Evolutionary conservation across 2,888 invertebrate genomes (phyloP).

Genomic region (Ophioninae sp.): DNA sequence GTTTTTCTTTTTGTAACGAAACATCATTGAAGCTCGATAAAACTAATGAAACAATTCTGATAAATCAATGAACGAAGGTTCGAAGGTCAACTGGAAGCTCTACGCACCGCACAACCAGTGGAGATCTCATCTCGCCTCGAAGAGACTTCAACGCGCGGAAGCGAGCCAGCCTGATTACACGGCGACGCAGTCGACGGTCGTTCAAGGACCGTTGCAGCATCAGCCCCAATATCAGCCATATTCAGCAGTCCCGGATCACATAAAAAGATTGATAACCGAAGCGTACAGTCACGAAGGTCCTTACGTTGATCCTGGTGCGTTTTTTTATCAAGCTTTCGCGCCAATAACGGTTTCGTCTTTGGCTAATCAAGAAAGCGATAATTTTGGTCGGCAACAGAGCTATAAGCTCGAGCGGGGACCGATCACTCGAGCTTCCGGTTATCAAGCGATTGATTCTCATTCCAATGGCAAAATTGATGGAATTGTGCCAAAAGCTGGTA

Average conservation of each 20-base stretch:
- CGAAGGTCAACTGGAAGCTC: slow-evolving; percentile 74
- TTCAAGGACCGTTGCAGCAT: slow-evolving; percentile 44
- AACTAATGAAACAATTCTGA: background rate
- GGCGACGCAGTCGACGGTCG: slow-evolving; percentile 37
- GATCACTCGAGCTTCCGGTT: slow-evolving; percentile 11
- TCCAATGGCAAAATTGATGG: slow-evolving; percentile 25
- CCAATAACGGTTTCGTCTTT: slow-evolving; percentile 17
- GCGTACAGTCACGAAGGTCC: slow-evolving; percentile 72
- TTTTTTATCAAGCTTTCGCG: slow-evolving; percentile 68
- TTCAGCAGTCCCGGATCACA: slow-evolving; percentile 70
- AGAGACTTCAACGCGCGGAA: slow-evolving; percentile 67
- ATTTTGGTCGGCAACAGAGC: slow-evolving; percentile 22
- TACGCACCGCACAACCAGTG: slow-evolving; percentile 69
- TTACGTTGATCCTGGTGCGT: slow-evolving; percentile 75
- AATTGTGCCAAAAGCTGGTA: slow-evolving; percentile 61
- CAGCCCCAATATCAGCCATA: slow-evolving; percentile 72
- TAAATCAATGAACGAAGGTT: slow-evolving; percentile 60
- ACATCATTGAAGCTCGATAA: too few relatives aligned
- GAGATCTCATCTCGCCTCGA: slow-evolving; percentile 66
- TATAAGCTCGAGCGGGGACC: slow-evolving; percentile 26
- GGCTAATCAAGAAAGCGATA: slow-evolving; percentile 10
- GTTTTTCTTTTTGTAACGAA: too few relatives aligned
- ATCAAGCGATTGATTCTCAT: slow-evolving; percentile 19
- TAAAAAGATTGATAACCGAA: slow-evolving; percentile 72
- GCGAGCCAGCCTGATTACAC: slow-evolving; percentile 23